phyloP scores from a whole-genome alignment of 1,140 invertebrate genomes.

The Trigoniulus corallinus region DNA sequence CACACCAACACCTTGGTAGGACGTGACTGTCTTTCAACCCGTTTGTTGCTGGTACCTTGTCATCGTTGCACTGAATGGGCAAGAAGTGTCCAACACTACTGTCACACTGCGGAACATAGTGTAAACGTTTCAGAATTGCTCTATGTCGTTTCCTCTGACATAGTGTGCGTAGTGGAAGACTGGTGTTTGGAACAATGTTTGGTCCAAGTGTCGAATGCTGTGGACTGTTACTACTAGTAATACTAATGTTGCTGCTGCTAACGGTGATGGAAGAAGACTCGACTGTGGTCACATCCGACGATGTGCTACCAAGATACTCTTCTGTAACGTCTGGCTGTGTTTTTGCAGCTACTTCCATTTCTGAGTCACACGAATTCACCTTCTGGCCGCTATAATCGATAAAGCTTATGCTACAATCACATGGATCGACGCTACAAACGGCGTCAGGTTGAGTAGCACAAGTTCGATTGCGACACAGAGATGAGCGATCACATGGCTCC shows the following conservation, averaged over 20 bases:
- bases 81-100: slow-evolving; percentile 6
- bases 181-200: too few relatives aligned
- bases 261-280: not conserved
- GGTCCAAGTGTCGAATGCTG: too few relatives aligned
- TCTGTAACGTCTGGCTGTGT: slow-evolving; percentile 21
- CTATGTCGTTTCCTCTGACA: too few relatives aligned
- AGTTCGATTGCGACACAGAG: slow-evolving; percentile 19
- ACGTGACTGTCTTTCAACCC: too few relatives aligned
- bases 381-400: not conserved
- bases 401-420: slow-evolving; percentile 10
- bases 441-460: slow-evolving; percentile 22
- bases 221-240: too few relatives aligned
- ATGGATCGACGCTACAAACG: slow-evolving; percentile 27
- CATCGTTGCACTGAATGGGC: slow-evolving; percentile 8
- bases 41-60: too few relatives aligned
- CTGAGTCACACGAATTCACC: not conserved
- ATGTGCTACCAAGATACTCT: slow-evolving; percentile 14
- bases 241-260: too few relatives aligned
- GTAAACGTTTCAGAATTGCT: too few relatives aligned
- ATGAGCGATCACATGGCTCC: slow-evolving; percentile 19
- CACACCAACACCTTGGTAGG: slow-evolving; percentile 70
- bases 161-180: too few relatives aligned
- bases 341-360: too few relatives aligned
- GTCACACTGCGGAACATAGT: too few relatives aligned
- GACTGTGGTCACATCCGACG: slow-evolving; percentile 5